A percentile compares a stretch with the other conserved stretches of the same genome.
Evolutionary conservation across 2,888 invertebrate genomes (phyloP).

Genomic region (Rhaphigaster nebulosa): DNA sequence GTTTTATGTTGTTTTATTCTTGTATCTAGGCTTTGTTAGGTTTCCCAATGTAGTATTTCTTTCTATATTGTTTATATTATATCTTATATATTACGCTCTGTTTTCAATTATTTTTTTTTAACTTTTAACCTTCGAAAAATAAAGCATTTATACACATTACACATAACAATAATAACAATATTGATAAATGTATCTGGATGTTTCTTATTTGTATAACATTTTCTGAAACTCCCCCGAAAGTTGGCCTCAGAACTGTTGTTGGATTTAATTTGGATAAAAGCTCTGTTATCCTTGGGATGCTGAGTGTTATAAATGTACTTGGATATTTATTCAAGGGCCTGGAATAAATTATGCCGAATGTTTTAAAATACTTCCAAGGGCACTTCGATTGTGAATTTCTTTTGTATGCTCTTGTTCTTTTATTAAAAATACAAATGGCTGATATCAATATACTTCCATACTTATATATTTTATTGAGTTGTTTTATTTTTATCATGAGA

Average conservation of each 20-base stretch:
- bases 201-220: neutral
- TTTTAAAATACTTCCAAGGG: neutral
- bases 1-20: no score
- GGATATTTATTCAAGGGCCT: neutral
- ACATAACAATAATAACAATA: neutral
- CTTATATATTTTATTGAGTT: no score
- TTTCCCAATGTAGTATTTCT: no score
- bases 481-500: no score
- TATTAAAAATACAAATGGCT: neutral
- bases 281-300: neutral
- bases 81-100: no score
- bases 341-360: neutral
- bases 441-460: no score
- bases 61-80: no score
- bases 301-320: neutral
- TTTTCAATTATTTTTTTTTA: no score
- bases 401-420: neutral
- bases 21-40: no score
- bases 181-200: neutral
- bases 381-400: neutral
- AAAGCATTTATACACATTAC: no score
- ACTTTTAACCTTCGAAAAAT: no score
- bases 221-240: neutral
- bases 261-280: slow-evolving; percentile 17
- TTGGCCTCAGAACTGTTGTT: neutral